Evolutionary conservation across 2,113 vertebrate genomes (phyloP), one percentile per base, ranked within the genome.

Genomic region (Heterocephalus glaber): DNA sequence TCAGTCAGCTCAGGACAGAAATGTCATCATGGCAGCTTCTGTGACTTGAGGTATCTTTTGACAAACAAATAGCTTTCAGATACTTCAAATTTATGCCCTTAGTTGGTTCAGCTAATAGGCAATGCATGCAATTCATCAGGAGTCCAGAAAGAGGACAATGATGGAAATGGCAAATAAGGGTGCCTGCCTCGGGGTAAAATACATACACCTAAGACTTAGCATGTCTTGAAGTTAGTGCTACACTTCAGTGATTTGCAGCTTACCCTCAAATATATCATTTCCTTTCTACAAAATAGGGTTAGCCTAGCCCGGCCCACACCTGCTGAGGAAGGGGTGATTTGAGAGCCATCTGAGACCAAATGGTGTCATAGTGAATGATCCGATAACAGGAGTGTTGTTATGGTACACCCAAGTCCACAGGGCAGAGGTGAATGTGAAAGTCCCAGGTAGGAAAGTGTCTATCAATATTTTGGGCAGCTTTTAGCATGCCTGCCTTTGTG

Each of bases 71-170:
- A 93, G 86, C 89, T 93, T 92, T 97, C 86, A 84, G 93, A 79
- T 89, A 95, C 91, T 96, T 94, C 92, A 97, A 94, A 96, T 93
- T 74, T 92, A 93, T 72, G 74, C 74, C 92, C 79, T 95, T 92
- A 83, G 68, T 79, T 89, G 56, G 72, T 74, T 89, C 92, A 93
- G 91, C 79, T 83, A 65, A 91, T 84, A 82, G 93, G 89, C 83
- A 96, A 85, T n/a, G 41, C 54, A 60, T 87, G 44, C 26, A 87
- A 76, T 91, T 91, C 84, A 77, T 94, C 74, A 91, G 63, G 83
- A 61, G n/a, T 58, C 70, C 90, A 54, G 54, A 74, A 84, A 92
- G 87, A 84, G 19, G 82, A 82, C 38, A 38, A 49, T 44, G 92
- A 86, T 68, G 76, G 47, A 95, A 82, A 38, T 91, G 93, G 92